Base-by-base conservation (phyloP, 2,888 invertebrate species). In the Drosophila phalerata region DNA sequence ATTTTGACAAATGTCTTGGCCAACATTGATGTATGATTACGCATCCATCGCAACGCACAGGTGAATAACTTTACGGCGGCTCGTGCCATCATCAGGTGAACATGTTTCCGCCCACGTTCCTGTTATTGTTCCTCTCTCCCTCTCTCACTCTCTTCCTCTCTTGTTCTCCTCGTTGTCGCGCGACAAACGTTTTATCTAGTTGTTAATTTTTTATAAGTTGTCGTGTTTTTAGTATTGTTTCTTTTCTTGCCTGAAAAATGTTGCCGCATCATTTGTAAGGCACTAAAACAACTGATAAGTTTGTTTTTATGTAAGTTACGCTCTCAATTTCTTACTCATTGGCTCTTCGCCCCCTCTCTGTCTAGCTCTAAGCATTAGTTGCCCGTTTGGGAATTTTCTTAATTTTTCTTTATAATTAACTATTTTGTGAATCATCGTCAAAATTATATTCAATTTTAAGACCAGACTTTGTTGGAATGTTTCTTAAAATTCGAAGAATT, bases 141-240 rank as follows among this genome's bases (percentile, higher is more conserved):
- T 22, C 22, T 2, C 22, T 22, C 22, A 4, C 2, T 22, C 22
- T 22, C 22, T 22, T 32, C 37, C 45, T 52, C 10, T 40, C 17
- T 47, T 30, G 1, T 57, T 47, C 25, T 53, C 37, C 42, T 49
- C 11, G 15, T 19, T 42, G 73, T 64, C 77, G 69, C 49, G 63
- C 66, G 85, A 66, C 73, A 75, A 61, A 58, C 64, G 66, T 77
- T 81, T 86, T 88, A 85, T 73, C 79, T 78, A 63, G 67, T 34
- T 79, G 71, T 81, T 81, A 67, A 76, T 77, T 85, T 81, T 73
- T 81, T 88, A 70, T 76, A 73, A 58, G 57, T 66, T 70, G 76
- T 86, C 70, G 82, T 84, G 72, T 70, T 69, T 75, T 60, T 8
- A 15, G 38, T 37, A 32, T n/a, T n/a, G n/a, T 61, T 30, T 38